A percentile compares a stretch with the other conserved stretches of the same genome.
phyloP scores from a whole-genome alignment of 2,797 vertebrate species.

The Margarornis squamiger region DNA sequence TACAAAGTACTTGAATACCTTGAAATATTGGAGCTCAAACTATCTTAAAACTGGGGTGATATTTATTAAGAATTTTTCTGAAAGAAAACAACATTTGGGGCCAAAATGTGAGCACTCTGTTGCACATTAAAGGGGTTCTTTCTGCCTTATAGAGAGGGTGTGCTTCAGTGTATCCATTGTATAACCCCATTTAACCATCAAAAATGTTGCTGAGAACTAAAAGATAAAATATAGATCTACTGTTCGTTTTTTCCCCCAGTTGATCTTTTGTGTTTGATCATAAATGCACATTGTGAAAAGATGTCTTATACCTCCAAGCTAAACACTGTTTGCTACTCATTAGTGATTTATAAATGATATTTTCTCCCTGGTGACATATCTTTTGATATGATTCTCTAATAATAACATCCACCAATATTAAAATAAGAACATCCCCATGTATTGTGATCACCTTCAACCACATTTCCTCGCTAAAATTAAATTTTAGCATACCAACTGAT shows the following conservation, averaged over 20 bases:
- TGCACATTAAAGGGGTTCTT: background rate
- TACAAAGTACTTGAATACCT: background rate
- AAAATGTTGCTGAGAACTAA: conserved; percentile 63
- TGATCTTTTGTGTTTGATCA: conserved; percentile 81
- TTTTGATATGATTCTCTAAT: conserved; percentile 97
- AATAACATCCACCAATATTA: conserved; percentile 97
- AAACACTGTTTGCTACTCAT: conserved; percentile 97
- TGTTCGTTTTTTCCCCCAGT: conserved; percentile 55
- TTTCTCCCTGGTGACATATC: conserved; percentile 99
- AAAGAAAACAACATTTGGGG: background rate
- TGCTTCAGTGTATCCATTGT: background rate
- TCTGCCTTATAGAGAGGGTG: conserved; percentile 37
- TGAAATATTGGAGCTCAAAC: background rate
- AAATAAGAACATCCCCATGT: conserved; percentile 90
- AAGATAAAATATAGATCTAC: conserved; percentile 74
- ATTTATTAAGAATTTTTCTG: background rate
- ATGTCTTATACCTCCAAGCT: conserved; percentile 90
- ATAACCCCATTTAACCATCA: conserved; percentile 60
- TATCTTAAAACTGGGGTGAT: background rate
- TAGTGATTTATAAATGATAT: conserved; percentile 99
- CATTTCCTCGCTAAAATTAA: conserved; percentile 86
- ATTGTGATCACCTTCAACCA: conserved; percentile 89
- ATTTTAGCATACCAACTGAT: conserved; percentile 86
- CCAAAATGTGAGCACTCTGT: conserved; percentile 7
- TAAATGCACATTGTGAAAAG: conserved; percentile 86